Percentiles rank a stretch among this genome's conserved stretches.
These are phyloP conservation scores for Hyperoplus immaculatus DNA, from an alignment of 2,797 vertebrate species.

Conservation along the genomic window DNA sequence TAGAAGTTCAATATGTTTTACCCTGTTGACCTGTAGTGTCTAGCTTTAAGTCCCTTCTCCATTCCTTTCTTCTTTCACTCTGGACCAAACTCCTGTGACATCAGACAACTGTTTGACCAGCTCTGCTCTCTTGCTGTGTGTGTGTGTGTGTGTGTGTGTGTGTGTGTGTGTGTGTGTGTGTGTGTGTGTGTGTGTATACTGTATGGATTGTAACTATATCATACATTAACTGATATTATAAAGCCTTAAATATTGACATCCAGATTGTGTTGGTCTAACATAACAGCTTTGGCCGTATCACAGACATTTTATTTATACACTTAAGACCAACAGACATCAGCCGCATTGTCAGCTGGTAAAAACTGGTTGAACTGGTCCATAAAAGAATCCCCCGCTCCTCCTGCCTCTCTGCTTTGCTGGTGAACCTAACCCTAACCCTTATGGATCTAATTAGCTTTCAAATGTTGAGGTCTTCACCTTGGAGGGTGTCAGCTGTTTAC, in stretches of 20 bases:
- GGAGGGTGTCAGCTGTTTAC: constrained; percentile 44
- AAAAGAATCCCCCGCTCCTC: constrained; percentile 26
- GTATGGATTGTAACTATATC: no score
- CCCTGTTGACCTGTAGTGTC: no score
- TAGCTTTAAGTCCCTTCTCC: not conserved
- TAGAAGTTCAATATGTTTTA: no score
- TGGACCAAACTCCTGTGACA: constrained; percentile 6
- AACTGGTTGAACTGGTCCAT: constrained; percentile 39
- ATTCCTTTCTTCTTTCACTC: constrained; percentile 7
- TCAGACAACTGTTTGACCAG: constrained; percentile 19
- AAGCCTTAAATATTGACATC: not conserved
- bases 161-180: no score
- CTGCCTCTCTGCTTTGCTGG: constrained; percentile 10
- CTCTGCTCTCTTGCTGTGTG: constrained; percentile 11
- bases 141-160: no score
- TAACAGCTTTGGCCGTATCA: not conserved
- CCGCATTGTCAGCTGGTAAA: not conserved
- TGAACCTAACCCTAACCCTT: constrained; percentile 35
- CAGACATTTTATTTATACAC: constrained; percentile 9
- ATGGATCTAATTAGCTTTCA: constrained; percentile 55
- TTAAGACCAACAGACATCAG: constrained; percentile 12
- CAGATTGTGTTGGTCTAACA: not conserved
- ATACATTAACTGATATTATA: not conserved
- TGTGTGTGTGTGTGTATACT: no score
- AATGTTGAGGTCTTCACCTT: constrained; percentile 25